Conservation (phyloP, 2,113 vertebrate species). For the Nesoenas mayeri region DNA sequence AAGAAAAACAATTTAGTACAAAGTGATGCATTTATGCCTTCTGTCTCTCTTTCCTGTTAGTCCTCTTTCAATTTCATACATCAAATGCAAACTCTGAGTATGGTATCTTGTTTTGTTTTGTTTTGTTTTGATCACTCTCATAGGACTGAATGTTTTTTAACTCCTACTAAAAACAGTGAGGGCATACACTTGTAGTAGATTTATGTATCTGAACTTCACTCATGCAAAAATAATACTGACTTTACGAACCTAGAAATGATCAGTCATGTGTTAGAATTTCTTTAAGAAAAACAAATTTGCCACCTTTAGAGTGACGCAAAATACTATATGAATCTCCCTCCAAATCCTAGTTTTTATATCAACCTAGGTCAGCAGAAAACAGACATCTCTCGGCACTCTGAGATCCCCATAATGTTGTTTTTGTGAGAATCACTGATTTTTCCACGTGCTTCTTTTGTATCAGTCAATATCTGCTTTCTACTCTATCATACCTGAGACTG, state of each 20-base stretch:
- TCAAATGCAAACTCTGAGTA: neutral
- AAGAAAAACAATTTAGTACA: neutral
- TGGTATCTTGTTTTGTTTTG: neutral
- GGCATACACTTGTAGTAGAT: neutral
- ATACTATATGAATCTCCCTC: neutral
- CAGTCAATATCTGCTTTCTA: neutral
- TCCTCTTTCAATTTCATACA: neutral
- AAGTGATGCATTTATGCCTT: neutral
- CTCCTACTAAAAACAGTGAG: neutral
- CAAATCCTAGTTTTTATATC: neutral
- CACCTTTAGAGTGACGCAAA: neutral
- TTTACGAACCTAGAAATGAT: neutral
- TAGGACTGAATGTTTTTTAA: neutral
- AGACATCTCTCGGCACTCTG: neutral
- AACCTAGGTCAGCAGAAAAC: neutral
- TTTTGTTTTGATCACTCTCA: neutral
- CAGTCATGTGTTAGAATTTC: neutral
- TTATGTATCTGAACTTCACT: neutral
- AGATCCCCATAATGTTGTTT: accelerated
- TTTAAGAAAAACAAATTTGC: neutral
- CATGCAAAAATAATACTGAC: neutral
- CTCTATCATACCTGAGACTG: neutral
- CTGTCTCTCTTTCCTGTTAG: neutral
- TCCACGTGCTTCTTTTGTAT: neutral
- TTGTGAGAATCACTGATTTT: neutral